phyloP scores from a whole-genome alignment of 2,888 invertebrate genomes.

The Cerastoderma edule region DNA sequence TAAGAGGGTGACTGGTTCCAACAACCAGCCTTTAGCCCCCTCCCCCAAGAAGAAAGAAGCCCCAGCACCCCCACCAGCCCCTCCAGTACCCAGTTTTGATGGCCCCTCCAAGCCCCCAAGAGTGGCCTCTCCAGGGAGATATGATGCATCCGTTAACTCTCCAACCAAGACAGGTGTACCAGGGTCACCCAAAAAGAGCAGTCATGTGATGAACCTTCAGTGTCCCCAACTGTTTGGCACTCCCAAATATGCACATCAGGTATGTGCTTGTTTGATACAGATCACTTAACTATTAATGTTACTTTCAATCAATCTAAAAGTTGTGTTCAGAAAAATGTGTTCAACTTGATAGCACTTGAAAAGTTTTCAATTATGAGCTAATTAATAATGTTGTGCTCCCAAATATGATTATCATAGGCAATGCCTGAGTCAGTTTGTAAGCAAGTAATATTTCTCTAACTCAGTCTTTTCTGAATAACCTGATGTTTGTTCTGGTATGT shows the following conservation, averaged over 20 bases:
- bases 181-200: conserved; percentile 48
- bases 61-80: conserved; percentile 57
- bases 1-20: conserved; percentile 28
- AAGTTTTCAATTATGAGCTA: too few species aligned
- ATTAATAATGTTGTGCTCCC: too few species aligned
- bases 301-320: too few species aligned
- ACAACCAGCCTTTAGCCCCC: conserved; percentile 29
- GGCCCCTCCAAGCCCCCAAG: conserved; percentile 48
- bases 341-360: too few species aligned
- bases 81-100: conserved; percentile 42
- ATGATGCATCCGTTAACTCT: conserved; percentile 46
- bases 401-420: too few species aligned
- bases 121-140: conserved; percentile 34
- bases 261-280: too few species aligned
- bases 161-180: conserved; percentile 44
- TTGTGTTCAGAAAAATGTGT: too few species aligned
- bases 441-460: too few species aligned
- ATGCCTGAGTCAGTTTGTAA: too few species aligned
- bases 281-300: too few species aligned
- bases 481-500: too few species aligned
- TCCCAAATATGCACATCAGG: conserved; percentile 60
- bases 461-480: too few species aligned
- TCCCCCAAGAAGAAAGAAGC: conserved; percentile 44
- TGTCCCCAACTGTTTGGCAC: conserved; percentile 42
- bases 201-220: conserved; percentile 42